These are phyloP conservation scores for Hydrocynus forskahlii DNA, from an alignment of 2,797 vertebrate species.

Conservation along the genomic window DNA sequence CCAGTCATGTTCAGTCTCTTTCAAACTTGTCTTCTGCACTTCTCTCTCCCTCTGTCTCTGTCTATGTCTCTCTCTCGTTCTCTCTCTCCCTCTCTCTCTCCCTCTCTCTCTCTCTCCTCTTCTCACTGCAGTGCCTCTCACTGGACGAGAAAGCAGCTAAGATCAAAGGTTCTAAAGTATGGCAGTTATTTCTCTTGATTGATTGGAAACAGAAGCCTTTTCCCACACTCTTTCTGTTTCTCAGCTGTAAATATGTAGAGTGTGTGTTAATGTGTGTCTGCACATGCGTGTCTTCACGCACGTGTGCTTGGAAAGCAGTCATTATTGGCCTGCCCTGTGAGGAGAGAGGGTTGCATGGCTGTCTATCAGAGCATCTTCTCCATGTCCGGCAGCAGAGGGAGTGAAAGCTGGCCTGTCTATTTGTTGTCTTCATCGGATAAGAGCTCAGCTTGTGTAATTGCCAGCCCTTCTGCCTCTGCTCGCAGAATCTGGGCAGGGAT, in stretches of 20 bases:
- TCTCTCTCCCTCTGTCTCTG: not conserved
- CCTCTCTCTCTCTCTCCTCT: not conserved
- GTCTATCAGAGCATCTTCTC: constrained; percentile 64
- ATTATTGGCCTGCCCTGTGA: constrained; percentile 66
- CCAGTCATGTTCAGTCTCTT: constrained; percentile 56
- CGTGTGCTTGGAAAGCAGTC: constrained; percentile 62
- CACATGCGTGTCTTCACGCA: not conserved
- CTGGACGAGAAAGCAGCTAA: constrained; percentile 86
- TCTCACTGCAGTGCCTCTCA: constrained; percentile 55
- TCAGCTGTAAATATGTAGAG: constrained; percentile 23
- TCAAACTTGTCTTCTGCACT: constrained; percentile 59
- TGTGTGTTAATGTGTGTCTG: not conserved
- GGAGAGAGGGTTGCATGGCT: constrained; percentile 63
- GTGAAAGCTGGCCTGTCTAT: constrained; percentile 72
- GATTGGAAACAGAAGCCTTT: constrained; percentile 89
- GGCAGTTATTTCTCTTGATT: constrained; percentile 92
- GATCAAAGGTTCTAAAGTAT: constrained; percentile 90
- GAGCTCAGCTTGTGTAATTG: constrained; percentile 72
- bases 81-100: not conserved
- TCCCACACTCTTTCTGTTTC: constrained; percentile 49
- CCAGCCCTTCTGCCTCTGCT: constrained; percentile 56
- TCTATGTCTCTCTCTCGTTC: not conserved
- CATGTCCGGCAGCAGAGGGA: constrained; percentile 56
- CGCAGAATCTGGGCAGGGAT: constrained; percentile 57
- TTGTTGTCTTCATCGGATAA: constrained; percentile 75